A percentile compares a stretch with the other conserved stretches of the same genome.
These are phyloP conservation scores for Eurois occulta DNA, from an alignment of 2,888 invertebrate species.

Conservation along the genomic window DNA sequence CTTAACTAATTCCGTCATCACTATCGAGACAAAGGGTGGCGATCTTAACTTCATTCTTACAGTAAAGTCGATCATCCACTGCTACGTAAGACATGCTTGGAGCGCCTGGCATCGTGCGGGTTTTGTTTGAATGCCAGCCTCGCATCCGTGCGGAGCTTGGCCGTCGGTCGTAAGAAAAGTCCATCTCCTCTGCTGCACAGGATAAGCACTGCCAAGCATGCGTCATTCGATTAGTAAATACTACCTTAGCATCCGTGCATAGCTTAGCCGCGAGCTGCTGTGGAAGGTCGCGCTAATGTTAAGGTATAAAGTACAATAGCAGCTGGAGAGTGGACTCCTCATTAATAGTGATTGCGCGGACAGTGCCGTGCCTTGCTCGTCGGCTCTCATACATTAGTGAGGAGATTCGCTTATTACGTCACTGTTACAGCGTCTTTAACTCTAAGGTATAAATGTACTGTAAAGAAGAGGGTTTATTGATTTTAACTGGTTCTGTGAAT, in stretches of 20 bases:
- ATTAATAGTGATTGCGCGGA: conserved; percentile 38
- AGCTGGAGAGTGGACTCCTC: conserved; percentile 19
- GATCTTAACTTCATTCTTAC: too few species aligned
- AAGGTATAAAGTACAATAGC: conserved; percentile 36
- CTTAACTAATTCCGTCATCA: not conserved
- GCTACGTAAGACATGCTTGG: not conserved
- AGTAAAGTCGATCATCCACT: not conserved
- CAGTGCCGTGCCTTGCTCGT: not conserved
- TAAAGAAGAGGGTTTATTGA: not conserved
- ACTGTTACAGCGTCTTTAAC: conserved; percentile 27
- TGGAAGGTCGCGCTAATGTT: not conserved
- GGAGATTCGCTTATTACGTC: conserved; percentile 31
- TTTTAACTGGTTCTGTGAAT: not conserved
- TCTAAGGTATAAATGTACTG: not conserved
- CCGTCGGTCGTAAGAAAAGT: not conserved
- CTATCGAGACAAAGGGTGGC: not conserved
- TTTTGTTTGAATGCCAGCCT: not conserved
- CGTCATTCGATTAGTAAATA: not conserved
- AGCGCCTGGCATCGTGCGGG: not conserved
- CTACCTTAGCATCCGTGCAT: not conserved
- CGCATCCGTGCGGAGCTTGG: too few species aligned
- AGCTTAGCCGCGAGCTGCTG: not conserved
- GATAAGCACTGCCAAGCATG: not conserved
- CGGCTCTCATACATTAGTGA: conserved; percentile 33
- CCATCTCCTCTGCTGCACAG: not conserved